Percentiles rank a stretch among this genome's conserved stretches.
These are phyloP conservation scores for Pseudorhiza aurosa DNA, from an alignment of 30 jellyfish, hydroid and myxozoan species.

Conservation along the genomic window DNA sequence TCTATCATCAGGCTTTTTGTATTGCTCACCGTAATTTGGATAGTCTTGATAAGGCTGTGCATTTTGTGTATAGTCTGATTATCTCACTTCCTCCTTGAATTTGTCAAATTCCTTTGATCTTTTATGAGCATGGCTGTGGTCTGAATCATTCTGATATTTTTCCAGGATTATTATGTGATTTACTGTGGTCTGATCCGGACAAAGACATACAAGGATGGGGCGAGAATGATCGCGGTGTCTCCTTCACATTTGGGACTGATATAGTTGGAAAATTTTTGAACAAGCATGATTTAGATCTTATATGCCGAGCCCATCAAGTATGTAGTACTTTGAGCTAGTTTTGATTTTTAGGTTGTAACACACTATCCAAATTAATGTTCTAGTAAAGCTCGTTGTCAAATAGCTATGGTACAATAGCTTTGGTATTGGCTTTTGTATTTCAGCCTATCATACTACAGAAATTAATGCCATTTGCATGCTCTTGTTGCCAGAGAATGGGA, in stretches of 20 bases:
- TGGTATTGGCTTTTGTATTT: no score
- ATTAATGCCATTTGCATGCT: neutral
- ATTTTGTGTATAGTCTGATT: no score
- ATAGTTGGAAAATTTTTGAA: conserved; percentile 90
- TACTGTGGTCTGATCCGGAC: conserved; percentile 99
- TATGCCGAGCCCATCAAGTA: conserved; percentile 99
- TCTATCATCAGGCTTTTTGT: no score
- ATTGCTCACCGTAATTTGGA: no score
- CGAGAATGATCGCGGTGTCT: conserved; percentile 99
- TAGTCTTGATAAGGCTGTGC: no score
- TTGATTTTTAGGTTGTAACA: neutral
- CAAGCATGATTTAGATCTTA: conserved; percentile 96
- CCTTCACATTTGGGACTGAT: conserved; percentile 96
- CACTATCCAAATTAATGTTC: neutral
- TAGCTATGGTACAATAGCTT: no score
- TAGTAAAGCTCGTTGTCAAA: neutral
- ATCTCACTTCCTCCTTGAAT: no score
- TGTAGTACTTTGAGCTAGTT: neutral
- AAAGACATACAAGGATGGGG: conserved; percentile 99
- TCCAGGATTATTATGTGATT: conserved; percentile 95
- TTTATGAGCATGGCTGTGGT: no score
- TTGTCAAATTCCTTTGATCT: no score
- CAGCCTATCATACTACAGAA: no score
- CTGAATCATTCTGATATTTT: no score
- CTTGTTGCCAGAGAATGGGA: neutral